These are phyloP conservation scores for Drosophila simulans DNA, from an alignment of 1,140 invertebrate species.

Conservation along the genomic window DNA sequence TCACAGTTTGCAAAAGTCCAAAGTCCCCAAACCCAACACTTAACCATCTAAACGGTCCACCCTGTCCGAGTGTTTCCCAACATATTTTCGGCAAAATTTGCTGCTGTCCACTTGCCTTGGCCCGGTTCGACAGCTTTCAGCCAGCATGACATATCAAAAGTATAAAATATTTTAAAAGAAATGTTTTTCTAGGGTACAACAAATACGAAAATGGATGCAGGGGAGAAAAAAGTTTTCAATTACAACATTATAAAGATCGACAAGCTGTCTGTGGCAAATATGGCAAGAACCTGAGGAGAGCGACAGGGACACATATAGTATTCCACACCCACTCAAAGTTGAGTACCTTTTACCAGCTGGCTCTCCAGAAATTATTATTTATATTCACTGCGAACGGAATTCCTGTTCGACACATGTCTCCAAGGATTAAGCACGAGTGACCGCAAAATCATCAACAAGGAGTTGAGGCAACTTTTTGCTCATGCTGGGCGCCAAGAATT, in stretches of 20 bases:
- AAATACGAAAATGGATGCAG: conserved; percentile 25
- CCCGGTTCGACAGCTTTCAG: conserved; percentile 67
- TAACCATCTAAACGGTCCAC: conserved; percentile 5
- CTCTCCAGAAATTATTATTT: conserved; percentile 77
- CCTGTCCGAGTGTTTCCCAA: neutral
- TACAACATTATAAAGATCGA: conserved; percentile 84
- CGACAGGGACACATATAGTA: conserved; percentile 28
- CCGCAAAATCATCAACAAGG: conserved; percentile 83
- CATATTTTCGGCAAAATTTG: conserved; percentile 41
- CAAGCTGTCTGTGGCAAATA: conserved; percentile 83
- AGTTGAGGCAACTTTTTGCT: conserved; percentile 49
- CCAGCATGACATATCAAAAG: conserved; percentile 78
- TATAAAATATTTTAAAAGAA: conserved; percentile 82
- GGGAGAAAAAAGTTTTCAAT: conserved; percentile 78
- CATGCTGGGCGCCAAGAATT: conserved; percentile 5
- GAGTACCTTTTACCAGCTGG: conserved; percentile 1
- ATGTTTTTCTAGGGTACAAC: conserved; percentile 53
- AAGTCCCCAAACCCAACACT: conserved; percentile 13
- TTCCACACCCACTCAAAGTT: neutral
- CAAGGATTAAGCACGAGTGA: conserved; percentile 83
- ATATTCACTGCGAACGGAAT: conserved; percentile 78
- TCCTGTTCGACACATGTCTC: conserved; percentile 84
- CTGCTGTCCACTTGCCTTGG: conserved; percentile 53
- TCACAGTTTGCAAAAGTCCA: conserved; percentile 4
- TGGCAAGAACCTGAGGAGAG: conserved; percentile 47